These are phyloP conservation scores for Ischnus inquisitorius DNA, from an alignment of 2,888 invertebrate species.

Conservation along the genomic window DNA sequence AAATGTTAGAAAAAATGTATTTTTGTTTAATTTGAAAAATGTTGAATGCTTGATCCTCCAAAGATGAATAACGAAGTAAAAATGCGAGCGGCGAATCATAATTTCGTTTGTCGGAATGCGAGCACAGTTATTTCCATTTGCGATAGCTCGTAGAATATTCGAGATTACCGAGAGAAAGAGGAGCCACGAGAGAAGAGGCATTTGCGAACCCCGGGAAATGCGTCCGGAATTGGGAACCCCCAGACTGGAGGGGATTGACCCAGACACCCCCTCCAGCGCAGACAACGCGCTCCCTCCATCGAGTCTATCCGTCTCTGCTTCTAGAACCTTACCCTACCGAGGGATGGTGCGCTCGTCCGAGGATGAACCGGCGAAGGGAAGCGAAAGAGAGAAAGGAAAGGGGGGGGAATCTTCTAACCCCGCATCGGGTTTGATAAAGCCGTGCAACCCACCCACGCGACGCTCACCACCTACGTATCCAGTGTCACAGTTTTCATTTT, in stretches of 20 bases:
- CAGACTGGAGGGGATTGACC: constrained; percentile 85
- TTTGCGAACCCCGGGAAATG: constrained; percentile 84
- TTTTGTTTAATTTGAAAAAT: too few relatives aligned
- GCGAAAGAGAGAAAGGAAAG: constrained; percentile 32
- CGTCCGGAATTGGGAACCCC: constrained; percentile 82
- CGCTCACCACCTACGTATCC: constrained; percentile 9
- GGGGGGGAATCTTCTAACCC: constrained; percentile 49
- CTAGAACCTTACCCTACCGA: constrained; percentile 64
- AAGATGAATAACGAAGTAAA: too few relatives aligned
- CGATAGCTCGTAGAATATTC: constrained; percentile 32
- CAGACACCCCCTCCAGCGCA: constrained; percentile 85
- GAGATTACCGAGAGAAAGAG: not conserved
- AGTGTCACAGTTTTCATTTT: constrained; percentile 6
- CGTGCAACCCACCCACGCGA: constrained; percentile 43
- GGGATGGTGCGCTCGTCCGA: constrained; percentile 51
- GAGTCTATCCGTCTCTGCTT: constrained; percentile 49
- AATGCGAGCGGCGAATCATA: not conserved
- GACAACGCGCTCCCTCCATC: constrained; percentile 77
- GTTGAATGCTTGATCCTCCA: too few relatives aligned
- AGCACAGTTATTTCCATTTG: not conserved
- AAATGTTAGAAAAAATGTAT: too few relatives aligned
- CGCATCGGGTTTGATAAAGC: constrained; percentile 44
- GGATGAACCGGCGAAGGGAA: constrained; percentile 36
- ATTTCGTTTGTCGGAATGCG: not conserved
- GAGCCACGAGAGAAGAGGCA: constrained; percentile 29